Evolutionary conservation across 2,797 vertebrate genomes (phyloP).

Genomic region (Adelosebastes latens): DNA sequence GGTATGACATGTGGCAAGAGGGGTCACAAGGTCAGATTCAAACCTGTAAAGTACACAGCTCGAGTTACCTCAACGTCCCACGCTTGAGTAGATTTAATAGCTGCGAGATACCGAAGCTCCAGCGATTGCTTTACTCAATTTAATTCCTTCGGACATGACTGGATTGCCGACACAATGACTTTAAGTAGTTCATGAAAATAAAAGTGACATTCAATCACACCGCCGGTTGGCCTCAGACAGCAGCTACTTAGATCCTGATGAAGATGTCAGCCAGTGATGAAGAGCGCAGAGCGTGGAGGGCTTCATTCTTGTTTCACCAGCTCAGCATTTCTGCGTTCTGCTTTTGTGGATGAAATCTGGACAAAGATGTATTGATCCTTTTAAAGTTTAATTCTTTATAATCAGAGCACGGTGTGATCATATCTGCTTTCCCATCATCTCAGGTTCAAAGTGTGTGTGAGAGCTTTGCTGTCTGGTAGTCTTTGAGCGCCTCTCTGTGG

Average conservation of each 20-base stretch:
- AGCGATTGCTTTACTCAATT: conserved; percentile 40
- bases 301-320: conserved; percentile 1
- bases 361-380: conserved; percentile 29
- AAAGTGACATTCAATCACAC: conserved; percentile 42
- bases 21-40: conserved; percentile 27
- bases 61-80: neutral
- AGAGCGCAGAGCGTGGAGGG: neutral
- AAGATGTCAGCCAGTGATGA: conserved; percentile 49
- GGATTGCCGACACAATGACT: conserved; percentile 37
- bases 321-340: conserved; percentile 28
- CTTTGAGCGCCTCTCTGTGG: conserved; percentile 72
- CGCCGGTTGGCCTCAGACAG: conserved; percentile 18
- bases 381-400: conserved; percentile 19
- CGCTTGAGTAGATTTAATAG: conserved; percentile 48
- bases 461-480: conserved; percentile 10
- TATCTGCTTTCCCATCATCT: neutral
- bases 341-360: conserved; percentile 24
- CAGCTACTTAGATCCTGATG: conserved; percentile 46
- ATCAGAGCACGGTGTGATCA: conserved; percentile 24
- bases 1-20: conserved; percentile 15
- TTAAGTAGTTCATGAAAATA: conserved; percentile 52
- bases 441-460: neutral
- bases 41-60: conserved; percentile 12
- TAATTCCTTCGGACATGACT: conserved; percentile 49
- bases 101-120: conserved; percentile 20